These are phyloP conservation scores for Diplosoma virens DNA, from an alignment of 23 tunicate genomes.

Conservation along the genomic window DNA sequence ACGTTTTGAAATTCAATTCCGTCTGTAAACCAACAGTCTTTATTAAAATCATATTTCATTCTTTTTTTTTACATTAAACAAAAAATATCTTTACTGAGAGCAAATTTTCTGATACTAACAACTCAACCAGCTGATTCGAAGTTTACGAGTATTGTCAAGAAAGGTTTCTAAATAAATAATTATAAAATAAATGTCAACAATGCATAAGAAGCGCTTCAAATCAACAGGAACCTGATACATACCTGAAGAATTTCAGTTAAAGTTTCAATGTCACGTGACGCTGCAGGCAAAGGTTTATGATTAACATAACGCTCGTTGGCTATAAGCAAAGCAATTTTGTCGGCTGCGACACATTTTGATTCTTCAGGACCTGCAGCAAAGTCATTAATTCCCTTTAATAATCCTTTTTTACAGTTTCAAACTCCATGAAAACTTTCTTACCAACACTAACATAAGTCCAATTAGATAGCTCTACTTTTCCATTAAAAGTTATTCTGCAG, in stretches of 20 bases:
- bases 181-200: not conserved
- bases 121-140: not conserved
- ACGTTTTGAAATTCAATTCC: slow-evolving; percentile 60
- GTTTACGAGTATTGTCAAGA: too few relatives aligned
- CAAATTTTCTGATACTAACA: not conserved
- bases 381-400: too few relatives aligned
- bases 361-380: slow-evolving; percentile 1
- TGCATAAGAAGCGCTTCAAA: not conserved
- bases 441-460: slow-evolving; percentile 24
- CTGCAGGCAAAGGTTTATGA: slow-evolving; percentile 46
- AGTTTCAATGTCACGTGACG: slow-evolving; percentile 37
- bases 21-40: too few relatives aligned
- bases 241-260: slow-evolving; percentile 43
- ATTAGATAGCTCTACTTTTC: not conserved
- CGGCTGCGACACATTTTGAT: slow-evolving; percentile 45
- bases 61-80: not conserved
- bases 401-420: too few relatives aligned
- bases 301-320: slow-evolving; percentile 55
- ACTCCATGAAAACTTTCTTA: not conserved
- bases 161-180: not conserved
- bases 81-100: not conserved
- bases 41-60: too few relatives aligned
- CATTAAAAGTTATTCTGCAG: not conserved
- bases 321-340: slow-evolving; percentile 69
- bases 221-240: not conserved